Evolutionary conservation across 2,888 invertebrate species (phyloP).

Genomic region (Eristalis intricaria): DNA sequence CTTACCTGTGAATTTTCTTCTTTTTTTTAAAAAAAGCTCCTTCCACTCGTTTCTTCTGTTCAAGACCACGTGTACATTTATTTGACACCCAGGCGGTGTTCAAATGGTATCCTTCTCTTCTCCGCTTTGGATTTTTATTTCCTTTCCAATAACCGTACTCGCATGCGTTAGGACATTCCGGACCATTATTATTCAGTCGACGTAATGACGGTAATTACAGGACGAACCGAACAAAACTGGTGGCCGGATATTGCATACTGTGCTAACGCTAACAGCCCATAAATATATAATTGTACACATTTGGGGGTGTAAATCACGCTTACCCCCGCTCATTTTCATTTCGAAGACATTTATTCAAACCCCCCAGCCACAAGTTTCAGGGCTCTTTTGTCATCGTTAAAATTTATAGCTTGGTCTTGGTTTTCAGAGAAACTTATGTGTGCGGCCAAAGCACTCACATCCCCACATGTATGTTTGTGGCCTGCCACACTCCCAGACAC

Average conservation of each 20-base stretch:
- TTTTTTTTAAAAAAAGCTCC: conserved; percentile 3
- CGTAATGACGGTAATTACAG: conserved; percentile 29
- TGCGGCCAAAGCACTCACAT: neutral
- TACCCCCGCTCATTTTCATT: neutral
- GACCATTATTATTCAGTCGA: conserved; percentile 7
- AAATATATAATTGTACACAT: conserved; percentile 25
- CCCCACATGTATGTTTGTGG: neutral
- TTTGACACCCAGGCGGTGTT: neutral
- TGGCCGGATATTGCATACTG: conserved; percentile 4
- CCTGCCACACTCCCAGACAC: neutral
- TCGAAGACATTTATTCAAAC: neutral
- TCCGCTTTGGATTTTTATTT: conserved; percentile 7
- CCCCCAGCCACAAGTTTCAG: neutral
- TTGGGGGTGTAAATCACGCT: conserved; percentile 46
- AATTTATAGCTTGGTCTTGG: conserved; percentile 52
- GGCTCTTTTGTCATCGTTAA: conserved; percentile 48
- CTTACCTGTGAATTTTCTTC: neutral
- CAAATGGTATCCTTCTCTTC: neutral
- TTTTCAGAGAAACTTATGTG: conserved; percentile 9
- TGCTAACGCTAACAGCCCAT: conserved; percentile 31
- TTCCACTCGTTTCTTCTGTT: neutral
- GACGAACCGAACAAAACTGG: conserved; percentile 4
- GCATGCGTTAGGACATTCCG: conserved; percentile 7
- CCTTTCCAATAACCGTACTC: neutral
- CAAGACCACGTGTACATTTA: neutral